phyloP scores from a whole-genome alignment of 2,797 vertebrate genomes.

The Gallinago nigripennis region DNA sequence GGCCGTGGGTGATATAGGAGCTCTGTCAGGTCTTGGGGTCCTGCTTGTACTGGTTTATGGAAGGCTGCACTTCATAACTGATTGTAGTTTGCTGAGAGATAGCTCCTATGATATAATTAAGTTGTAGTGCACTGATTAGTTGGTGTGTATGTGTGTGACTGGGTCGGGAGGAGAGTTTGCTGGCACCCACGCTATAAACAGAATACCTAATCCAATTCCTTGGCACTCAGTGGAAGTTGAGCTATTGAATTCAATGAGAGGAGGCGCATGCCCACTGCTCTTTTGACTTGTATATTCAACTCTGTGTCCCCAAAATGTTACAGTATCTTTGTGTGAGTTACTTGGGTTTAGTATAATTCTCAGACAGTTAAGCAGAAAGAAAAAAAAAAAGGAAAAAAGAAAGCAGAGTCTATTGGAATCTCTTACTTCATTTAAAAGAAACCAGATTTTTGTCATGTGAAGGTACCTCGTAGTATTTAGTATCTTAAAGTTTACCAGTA shows the following conservation, averaged over 20 bases:
- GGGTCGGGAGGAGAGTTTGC: neutral
- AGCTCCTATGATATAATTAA: neutral
- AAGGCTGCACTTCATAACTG: neutral
- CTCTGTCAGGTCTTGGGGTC: neutral
- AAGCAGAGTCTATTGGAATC: neutral
- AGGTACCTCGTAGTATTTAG: neutral
- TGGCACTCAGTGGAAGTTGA: neutral
- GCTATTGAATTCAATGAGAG: neutral
- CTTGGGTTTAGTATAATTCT: neutral
- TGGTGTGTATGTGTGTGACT: accelerated
- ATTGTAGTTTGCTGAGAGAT: neutral
- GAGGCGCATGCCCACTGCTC: accelerated
- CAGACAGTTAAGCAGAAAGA: neutral
- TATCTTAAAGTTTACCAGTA: neutral
- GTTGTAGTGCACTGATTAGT: neutral
- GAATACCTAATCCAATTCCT: neutral
- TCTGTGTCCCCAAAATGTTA: neutral
- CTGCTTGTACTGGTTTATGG: neutral
- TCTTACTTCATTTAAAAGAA: neutral
- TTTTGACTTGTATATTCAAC: neutral
- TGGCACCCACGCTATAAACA: neutral
- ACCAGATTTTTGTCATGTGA: neutral
- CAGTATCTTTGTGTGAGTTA: neutral
- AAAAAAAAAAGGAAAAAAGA: neutral
- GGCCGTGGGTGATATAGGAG: neutral